These are phyloP conservation scores for Lagodon rhomboides DNA, from an alignment of 2,797 vertebrate genomes.

Conservation along the genomic window DNA sequence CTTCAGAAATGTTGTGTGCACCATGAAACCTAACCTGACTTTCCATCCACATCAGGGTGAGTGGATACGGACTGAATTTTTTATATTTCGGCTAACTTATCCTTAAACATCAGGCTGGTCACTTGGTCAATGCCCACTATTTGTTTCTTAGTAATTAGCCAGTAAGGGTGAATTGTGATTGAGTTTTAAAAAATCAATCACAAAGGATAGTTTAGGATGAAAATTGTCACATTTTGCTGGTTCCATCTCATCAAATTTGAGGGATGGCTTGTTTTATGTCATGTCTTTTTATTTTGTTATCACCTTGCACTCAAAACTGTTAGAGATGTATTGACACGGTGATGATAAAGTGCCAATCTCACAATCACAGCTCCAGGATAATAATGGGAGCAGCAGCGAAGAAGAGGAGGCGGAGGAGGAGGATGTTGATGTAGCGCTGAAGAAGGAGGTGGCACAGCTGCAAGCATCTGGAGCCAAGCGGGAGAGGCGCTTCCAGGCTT, in stretches of 20 bases:
- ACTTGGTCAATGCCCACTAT: background rate
- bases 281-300: too few relatives aligned
- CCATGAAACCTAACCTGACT: too few relatives aligned
- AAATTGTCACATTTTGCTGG: background rate
- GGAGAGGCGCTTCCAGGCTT: conserved; percentile 90
- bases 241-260: background rate
- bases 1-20: too few relatives aligned
- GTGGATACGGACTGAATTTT: too few relatives aligned
- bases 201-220: too few relatives aligned
- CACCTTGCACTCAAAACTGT: background rate
- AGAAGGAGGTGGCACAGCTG: conserved; percentile 94
- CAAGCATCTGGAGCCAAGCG: conserved; percentile 74
- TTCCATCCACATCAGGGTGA: too few relatives aligned
- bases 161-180: background rate
- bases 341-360: background rate
- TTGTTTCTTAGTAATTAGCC: background rate
- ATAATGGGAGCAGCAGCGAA: conserved; percentile 75
- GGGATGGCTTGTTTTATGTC: background rate
- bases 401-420: conserved; percentile 87
- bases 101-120: background rate
- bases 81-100: too few relatives aligned
- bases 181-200: background rate
- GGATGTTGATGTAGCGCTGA: conserved; percentile 90
- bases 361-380: conserved; percentile 82
- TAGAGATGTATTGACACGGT: background rate